Conservation (phyloP, 2,888 invertebrate species). For the Empis livida region DNA sequence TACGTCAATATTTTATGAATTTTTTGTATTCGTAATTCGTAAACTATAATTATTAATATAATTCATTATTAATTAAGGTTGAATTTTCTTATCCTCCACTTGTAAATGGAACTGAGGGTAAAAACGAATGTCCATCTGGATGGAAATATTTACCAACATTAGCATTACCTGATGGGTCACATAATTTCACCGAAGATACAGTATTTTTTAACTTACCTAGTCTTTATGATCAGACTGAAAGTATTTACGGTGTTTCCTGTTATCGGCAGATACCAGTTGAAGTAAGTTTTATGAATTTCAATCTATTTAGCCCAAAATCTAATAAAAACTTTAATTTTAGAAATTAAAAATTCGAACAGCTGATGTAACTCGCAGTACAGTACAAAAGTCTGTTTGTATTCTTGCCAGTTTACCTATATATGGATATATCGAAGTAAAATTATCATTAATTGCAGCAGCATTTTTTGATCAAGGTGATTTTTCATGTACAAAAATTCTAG, state of each 20-base stretch:
- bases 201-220: conserved; percentile 94
- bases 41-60: background rate
- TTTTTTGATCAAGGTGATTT: conserved; percentile 95
- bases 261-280: conserved; percentile 94
- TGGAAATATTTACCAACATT: conserved; percentile 96
- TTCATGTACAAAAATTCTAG: conserved; percentile 70
- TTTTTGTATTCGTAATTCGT: too few species aligned
- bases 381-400: conserved; percentile 97
- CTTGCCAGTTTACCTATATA: conserved; percentile 81
- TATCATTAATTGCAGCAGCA: conserved; percentile 90
- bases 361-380: conserved; percentile 92
- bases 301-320: background rate
- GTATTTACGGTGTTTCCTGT: conserved; percentile 93
- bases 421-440: conserved; percentile 88
- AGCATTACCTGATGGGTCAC: conserved; percentile 95
- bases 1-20: background rate
- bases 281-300: conserved; percentile 38
- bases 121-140: conserved; percentile 70
- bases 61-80: conserved; percentile 41
- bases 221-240: conserved; percentile 64
- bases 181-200: conserved; percentile 89
- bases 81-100: conserved; percentile 89
- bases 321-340: conserved; percentile 38
- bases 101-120: conserved; percentile 47
- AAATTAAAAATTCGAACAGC: conserved; percentile 83